Percentiles rank a stretch among this genome's conserved stretches.
These are phyloP conservation scores for Anoplopoma fimbria DNA, from an alignment of 2,113 vertebrate genomes.

Conservation along the genomic window DNA sequence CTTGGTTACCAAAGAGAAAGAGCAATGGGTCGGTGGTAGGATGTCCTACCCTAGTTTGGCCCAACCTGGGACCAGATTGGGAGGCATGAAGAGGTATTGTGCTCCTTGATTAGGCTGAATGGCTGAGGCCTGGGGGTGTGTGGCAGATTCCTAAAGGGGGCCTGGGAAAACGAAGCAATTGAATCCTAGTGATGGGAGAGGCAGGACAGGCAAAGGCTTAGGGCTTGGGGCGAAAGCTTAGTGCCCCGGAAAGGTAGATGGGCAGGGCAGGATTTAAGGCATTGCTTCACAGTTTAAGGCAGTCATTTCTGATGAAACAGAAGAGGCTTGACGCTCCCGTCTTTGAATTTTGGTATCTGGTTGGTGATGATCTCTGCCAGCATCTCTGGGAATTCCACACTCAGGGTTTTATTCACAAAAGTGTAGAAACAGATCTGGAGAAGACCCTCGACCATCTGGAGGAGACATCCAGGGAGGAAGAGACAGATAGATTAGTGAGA, in stretches of 20 bases:
- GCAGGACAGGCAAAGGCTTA: conserved; percentile 35
- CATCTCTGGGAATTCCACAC: conserved; percentile 99
- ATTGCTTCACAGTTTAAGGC: conserved; percentile 92
- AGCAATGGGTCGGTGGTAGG: conserved; percentile 27
- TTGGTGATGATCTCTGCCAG: conserved; percentile 98
- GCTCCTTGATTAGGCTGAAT: conserved; percentile 47
- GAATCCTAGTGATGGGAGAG: conserved; percentile 13
- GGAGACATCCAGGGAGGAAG: not conserved
- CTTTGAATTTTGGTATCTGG: conserved; percentile 98
- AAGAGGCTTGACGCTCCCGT: conserved; percentile 95
- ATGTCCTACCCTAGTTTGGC: not conserved
- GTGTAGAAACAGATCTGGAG: conserved; percentile 98
- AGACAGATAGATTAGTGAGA: conserved; percentile 21
- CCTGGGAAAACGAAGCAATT: not conserved
- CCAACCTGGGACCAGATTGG: conserved; percentile 30
- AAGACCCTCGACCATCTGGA: conserved; percentile 95
- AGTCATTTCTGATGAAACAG: conserved; percentile 98
- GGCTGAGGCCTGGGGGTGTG: not conserved
- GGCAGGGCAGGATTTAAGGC: conserved; percentile 89
- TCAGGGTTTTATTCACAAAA: conserved; percentile 96
- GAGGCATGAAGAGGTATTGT: conserved; percentile 53
- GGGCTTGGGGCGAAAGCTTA: conserved; percentile 6
- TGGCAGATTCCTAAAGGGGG: conserved; percentile 40
- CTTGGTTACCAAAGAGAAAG: conserved; percentile 8
- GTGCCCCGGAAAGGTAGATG: conserved; percentile 12